Conservation (phyloP, 2,888 invertebrate species). For the Ophraella communa region DNA sequence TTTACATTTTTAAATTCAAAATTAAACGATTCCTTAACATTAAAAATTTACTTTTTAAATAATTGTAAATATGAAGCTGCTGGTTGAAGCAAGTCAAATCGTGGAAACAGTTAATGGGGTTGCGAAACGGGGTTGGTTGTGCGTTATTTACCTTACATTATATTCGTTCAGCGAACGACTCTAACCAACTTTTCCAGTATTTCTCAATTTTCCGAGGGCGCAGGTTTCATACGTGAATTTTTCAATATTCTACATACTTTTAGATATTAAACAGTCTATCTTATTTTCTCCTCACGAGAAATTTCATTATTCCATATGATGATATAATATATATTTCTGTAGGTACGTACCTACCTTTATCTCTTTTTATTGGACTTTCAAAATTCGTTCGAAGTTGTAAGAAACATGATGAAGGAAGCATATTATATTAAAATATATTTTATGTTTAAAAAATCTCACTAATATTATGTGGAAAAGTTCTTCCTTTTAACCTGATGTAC, state of each 20-base stretch:
- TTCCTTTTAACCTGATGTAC: too few relatives aligned
- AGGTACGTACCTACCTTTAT: slow-evolving; percentile 37
- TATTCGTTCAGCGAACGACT: slow-evolving; percentile 37
- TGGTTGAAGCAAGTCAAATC: slow-evolving; percentile 9
- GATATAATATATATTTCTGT: slow-evolving; percentile 58
- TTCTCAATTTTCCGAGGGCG: slow-evolving; percentile 49
- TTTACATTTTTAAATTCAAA: too few relatives aligned
- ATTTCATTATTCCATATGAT: slow-evolving; percentile 59
- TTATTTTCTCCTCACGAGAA: slow-evolving; percentile 55
- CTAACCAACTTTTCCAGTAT: slow-evolving; percentile 49
- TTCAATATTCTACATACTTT: slow-evolving; percentile 57
- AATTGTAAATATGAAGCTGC: too few relatives aligned
- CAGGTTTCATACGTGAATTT: slow-evolving; percentile 52
- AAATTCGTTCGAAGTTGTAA: slow-evolving; percentile 32
- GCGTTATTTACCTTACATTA: slow-evolving; percentile 55
- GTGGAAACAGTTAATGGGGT: slow-evolving; percentile 13
- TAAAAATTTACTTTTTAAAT: too few relatives aligned
- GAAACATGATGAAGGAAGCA: slow-evolving; percentile 29
- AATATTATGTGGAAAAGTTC: too few relatives aligned
- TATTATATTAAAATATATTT: slow-evolving; percentile 37
- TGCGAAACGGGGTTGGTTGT: slow-evolving; percentile 42
- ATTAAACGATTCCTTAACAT: too few relatives aligned
- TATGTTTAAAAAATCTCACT: too few relatives aligned
- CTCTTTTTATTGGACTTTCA: slow-evolving; percentile 30
- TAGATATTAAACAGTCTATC: slow-evolving; percentile 58